Percentiles rank a stretch among this genome's conserved stretches.
Evolutionary conservation across 1,140 invertebrate genomes (phyloP).

Genomic region (Uloborus diversus): DNA sequence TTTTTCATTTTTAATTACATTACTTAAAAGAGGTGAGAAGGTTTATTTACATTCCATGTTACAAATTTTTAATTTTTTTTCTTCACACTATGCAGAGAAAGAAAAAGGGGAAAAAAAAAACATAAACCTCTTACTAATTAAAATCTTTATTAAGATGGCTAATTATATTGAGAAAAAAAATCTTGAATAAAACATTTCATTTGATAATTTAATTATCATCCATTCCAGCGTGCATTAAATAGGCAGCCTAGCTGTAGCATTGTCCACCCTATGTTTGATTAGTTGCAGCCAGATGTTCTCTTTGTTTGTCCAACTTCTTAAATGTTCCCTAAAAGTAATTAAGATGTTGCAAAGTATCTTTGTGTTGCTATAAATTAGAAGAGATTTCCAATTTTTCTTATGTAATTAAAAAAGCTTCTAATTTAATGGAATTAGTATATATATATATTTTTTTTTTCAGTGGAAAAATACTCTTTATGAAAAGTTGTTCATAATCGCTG

Average conservation of each 20-base stretch:
- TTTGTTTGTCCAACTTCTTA: constrained; percentile 39
- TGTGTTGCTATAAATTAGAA: constrained; percentile 28
- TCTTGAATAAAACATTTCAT: constrained; percentile 49
- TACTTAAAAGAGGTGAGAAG: constrained; percentile 35
- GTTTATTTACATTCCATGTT: constrained; percentile 47
- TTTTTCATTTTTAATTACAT: constrained; percentile 17
- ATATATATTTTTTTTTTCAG: neutral
- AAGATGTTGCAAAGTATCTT: constrained; percentile 36
- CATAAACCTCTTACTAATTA: constrained; percentile 49
- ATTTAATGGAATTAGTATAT: constrained; percentile 29
- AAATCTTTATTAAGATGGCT: constrained; percentile 51
- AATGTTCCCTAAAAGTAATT: constrained; percentile 53
- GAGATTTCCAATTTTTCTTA: constrained; percentile 25
- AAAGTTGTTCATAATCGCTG: constrained; percentile 12
- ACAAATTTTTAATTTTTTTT: constrained; percentile 23
- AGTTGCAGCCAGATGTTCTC: constrained; percentile 46
- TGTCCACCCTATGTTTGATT: constrained; percentile 53
- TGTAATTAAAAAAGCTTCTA: constrained; percentile 13
- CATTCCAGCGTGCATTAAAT: constrained; percentile 25
- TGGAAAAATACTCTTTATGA: constrained; percentile 9
- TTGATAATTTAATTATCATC: constrained; percentile 54
- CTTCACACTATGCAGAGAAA: neutral
- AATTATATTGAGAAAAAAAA: constrained; percentile 36
- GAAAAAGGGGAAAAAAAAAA: too few species aligned
- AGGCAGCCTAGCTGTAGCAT: constrained; percentile 42